A percentile compares a stretch with the other conserved stretches of the same genome.
Conservation (phyloP, 2,797 vertebrate species). For the Pangasius mekongensis region DNA sequence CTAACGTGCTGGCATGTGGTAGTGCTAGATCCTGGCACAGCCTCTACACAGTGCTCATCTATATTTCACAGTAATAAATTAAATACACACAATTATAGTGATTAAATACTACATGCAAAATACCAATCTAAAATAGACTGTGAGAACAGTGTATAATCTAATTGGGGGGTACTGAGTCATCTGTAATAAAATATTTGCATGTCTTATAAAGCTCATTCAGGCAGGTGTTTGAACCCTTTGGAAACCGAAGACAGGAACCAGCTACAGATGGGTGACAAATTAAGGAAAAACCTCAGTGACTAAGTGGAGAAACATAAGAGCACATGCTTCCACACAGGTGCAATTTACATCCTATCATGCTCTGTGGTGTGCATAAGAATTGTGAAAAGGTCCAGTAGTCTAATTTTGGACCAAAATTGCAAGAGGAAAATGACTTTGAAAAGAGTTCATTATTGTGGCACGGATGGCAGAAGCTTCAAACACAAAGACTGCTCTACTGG, state of each 20-base stretch:
- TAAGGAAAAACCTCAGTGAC: neutral
- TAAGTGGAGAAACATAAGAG: neutral
- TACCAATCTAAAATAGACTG: neutral
- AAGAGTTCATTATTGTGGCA: neutral
- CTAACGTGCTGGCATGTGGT: neutral
- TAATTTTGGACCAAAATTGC: neutral
- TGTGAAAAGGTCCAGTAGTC: neutral
- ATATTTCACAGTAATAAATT: neutral
- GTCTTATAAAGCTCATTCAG: constrained; percentile 1
- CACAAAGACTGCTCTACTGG: neutral
- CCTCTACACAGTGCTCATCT: neutral
- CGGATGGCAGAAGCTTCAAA: neutral
- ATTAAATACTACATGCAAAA: neutral
- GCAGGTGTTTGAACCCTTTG: constrained; percentile 19
- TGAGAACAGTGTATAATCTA: neutral
- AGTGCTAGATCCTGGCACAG: neutral
- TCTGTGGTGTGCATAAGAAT: neutral
- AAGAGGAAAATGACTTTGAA: no score
- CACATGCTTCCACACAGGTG: neutral
- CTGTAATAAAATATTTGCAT: constrained; percentile 12
- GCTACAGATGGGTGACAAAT: constrained; percentile 16
- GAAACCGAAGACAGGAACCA: constrained; percentile 17
- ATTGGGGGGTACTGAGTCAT: neutral
- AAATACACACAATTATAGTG: neutral
- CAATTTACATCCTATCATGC: neutral